Evolutionary conservation across 2,113 vertebrate species (phyloP).

Genomic region (Microtus richardsoni): DNA sequence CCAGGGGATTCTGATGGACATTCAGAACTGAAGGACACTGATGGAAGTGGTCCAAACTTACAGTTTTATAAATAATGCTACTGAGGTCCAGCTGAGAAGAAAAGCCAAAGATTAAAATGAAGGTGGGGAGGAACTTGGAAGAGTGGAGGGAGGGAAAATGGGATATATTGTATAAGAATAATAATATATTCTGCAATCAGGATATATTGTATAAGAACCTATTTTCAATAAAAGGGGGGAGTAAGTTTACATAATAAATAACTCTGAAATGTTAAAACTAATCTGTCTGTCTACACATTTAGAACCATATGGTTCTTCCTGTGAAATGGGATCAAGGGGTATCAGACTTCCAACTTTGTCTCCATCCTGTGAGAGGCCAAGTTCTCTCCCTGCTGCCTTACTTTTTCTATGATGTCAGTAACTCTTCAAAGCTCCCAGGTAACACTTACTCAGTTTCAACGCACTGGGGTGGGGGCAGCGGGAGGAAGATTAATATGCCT

Average conservation of each 20-base stretch:
- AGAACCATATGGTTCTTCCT: background rate
- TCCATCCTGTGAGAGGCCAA: too few species aligned
- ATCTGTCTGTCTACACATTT: background rate
- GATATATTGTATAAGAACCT: background rate
- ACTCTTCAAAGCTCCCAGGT: background rate
- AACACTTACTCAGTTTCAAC: background rate
- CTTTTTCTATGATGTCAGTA: background rate
- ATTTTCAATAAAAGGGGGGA: background rate
- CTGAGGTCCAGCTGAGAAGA: background rate
- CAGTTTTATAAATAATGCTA: background rate
- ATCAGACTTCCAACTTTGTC: background rate
- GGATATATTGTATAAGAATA: background rate
- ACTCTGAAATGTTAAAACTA: background rate
- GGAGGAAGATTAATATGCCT: rapidly evolving
- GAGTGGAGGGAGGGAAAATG: background rate
- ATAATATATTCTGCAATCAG: background rate
- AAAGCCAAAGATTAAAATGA: background rate
- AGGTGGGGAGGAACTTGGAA: background rate
- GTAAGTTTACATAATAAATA: background rate
- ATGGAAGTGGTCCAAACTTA: background rate
- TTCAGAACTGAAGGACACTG: background rate
- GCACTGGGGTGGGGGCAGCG: background rate
- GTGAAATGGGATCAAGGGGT: background rate
- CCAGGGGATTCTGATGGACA: background rate
- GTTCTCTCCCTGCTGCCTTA: background rate